Evolutionary conservation across 1,140 invertebrate genomes (phyloP).

Genomic region (Vanessa tameamea): DNA sequence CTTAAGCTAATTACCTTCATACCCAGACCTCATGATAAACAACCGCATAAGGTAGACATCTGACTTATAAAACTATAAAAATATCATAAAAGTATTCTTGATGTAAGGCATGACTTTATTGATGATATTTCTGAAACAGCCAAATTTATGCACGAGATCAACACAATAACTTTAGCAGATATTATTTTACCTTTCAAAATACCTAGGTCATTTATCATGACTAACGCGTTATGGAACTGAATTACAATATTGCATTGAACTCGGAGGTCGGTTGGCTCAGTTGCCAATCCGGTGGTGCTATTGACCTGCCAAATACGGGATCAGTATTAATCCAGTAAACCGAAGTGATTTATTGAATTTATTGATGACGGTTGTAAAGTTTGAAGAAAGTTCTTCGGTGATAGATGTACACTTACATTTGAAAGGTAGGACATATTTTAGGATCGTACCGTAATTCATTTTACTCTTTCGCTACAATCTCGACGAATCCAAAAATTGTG

Average conservation of each 20-base stretch:
- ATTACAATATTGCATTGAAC: neutral
- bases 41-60: no score
- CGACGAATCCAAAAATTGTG: no score
- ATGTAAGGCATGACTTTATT: no score
- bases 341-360: neutral
- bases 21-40: no score
- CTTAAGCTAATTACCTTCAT: no score
- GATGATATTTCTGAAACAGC: no score
- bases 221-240: neutral
- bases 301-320: slow-evolving; percentile 5
- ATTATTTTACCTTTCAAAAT: neutral
- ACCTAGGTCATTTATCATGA: neutral
- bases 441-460: no score
- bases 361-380: neutral
- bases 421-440: neutral
- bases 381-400: neutral
- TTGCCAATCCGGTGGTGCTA: neutral
- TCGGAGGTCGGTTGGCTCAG: slow-evolving; percentile 1
- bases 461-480: no score
- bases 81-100: no score
- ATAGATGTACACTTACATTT: neutral
- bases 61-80: no score
- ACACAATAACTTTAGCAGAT: neutral
- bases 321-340: slow-evolving; percentile 1
- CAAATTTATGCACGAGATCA: no score